Evolutionary conservation across 1,140 invertebrate species (phyloP).

Genomic region (Antheraea pernyi): DNA sequence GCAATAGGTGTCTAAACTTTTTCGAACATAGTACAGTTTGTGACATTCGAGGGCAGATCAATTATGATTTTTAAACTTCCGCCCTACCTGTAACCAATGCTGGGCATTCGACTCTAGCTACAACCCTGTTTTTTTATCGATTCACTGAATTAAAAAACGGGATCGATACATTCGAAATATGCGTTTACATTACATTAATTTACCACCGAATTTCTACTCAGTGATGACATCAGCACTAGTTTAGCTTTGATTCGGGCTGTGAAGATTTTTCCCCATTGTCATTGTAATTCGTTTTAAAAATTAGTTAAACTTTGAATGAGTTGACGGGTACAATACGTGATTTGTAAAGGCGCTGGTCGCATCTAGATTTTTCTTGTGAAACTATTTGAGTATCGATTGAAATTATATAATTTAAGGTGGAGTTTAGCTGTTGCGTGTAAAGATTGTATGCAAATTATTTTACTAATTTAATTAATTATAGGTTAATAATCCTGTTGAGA

Average conservation of each 20-base stretch:
- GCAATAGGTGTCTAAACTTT: too few species aligned
- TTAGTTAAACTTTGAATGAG: conserved; percentile 7
- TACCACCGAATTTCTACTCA: background rate
- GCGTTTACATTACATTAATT: background rate
- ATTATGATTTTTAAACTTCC: too few species aligned
- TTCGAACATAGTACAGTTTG: too few species aligned
- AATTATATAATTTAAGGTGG: conserved; percentile 22
- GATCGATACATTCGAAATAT: background rate
- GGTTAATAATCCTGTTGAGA: background rate
- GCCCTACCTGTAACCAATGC: too few species aligned
- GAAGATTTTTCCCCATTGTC: conserved; percentile 37
- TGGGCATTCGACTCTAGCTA: too few species aligned
- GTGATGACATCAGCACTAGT: background rate
- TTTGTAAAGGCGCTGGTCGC: conserved; percentile 59
- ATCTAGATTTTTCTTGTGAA: conserved; percentile 33
- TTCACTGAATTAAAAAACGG: too few species aligned
- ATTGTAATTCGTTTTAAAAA: background rate
- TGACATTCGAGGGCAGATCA: too few species aligned
- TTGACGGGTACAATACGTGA: conserved; percentile 23
- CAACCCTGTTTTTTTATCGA: background rate
- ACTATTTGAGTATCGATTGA: conserved; percentile 18
- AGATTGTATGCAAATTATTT: background rate
- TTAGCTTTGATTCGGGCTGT: conserved; percentile 47
- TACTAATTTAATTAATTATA: background rate
- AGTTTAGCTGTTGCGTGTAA: conserved; percentile 3